Conservation (phyloP, 2,888 invertebrate genomes). For the Ommatoiulus sabulosus region DNA sequence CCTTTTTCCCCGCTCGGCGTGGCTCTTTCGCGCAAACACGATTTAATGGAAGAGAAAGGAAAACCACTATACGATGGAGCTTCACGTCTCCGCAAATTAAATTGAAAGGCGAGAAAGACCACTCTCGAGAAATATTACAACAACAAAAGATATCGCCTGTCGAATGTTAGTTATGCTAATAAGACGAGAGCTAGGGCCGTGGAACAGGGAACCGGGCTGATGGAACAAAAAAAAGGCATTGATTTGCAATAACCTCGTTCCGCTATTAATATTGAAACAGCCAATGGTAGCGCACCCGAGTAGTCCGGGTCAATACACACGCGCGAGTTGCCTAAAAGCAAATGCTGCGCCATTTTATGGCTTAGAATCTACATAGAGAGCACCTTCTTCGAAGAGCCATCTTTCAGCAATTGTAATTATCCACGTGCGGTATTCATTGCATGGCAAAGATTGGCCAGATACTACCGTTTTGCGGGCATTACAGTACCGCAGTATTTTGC, state of each 20-base stretch:
- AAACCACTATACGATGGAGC: conserved; percentile 6
- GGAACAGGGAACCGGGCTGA: background rate
- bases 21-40: conserved; percentile 26
- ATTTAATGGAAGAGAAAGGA: conserved; percentile 22
- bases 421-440: background rate
- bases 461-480: too few relatives aligned
- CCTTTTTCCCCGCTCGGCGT: background rate
- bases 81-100: conserved; percentile 11
- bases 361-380: background rate
- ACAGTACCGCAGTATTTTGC: too few relatives aligned
- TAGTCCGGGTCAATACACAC: background rate
- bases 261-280: background rate
- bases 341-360: background rate
- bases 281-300: background rate
- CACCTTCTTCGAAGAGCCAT: background rate
- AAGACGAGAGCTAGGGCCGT: background rate
- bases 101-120: conserved; percentile 34
- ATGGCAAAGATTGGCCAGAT: background rate
- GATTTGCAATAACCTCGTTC: conserved; percentile 26
- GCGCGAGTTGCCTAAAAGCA: background rate
- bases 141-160: conserved; percentile 27
- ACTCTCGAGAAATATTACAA: conserved; percentile 34
- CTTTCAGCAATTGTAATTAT: background rate
- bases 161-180: conserved; percentile 27
- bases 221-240: background rate